These are phyloP conservation scores for Acanthococcus lagerstroemiae DNA, from an alignment of 2,888 invertebrate genomes.

Conservation along the genomic window DNA sequence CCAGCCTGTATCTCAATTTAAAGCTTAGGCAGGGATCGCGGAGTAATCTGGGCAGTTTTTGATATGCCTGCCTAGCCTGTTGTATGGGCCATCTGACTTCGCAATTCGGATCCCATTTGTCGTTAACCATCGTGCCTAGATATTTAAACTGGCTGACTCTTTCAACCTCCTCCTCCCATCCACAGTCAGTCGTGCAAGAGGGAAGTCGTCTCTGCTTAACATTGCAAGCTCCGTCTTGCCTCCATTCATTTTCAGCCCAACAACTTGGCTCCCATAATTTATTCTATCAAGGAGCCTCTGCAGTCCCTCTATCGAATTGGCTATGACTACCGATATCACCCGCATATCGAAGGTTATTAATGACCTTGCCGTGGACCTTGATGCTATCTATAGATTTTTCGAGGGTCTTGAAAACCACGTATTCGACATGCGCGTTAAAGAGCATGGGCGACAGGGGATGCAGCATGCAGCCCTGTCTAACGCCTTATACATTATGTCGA, in stretches of 20 bases:
- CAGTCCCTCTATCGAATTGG: no score
- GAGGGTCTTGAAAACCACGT: neutral
- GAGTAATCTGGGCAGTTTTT: neutral
- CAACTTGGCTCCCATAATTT: no score
- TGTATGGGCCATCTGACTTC: neutral
- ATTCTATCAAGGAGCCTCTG: no score
- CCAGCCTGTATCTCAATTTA: no score
- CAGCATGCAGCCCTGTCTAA: neutral
- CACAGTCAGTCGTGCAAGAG: neutral
- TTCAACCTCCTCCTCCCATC: neutral
- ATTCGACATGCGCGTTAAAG: neutral
- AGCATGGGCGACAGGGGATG: neutral
- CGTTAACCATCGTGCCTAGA: no score
- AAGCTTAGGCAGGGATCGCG: no score
- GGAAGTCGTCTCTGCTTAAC: neutral
- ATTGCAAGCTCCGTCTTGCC: neutral
- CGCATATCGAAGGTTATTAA: no score
- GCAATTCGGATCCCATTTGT: no score
- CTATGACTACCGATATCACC: no score
- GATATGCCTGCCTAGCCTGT: neutral
- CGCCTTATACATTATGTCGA: neutral
- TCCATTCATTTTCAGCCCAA: neutral
- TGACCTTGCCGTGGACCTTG: no score
- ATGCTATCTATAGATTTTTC: no score
- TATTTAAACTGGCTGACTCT: neutral